These are phyloP conservation scores for Caradrina kadenii DNA, from an alignment of 2,888 invertebrate species.

Conservation along the genomic window DNA sequence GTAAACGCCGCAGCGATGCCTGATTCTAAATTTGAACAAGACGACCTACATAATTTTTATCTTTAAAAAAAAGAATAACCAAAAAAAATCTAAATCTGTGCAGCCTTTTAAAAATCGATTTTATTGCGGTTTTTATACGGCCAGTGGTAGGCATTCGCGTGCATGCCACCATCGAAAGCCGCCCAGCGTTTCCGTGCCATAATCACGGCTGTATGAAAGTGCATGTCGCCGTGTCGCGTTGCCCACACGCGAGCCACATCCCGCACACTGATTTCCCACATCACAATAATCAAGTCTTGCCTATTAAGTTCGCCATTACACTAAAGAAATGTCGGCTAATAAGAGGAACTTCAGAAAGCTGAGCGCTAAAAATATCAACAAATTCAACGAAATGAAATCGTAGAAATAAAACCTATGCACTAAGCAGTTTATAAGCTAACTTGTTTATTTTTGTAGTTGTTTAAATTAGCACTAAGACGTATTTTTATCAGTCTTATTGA, in stretches of 20 bases:
- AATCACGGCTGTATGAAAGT: constrained; percentile 73
- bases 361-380: constrained; percentile 47
- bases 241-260: constrained; percentile 64
- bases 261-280: constrained; percentile 69
- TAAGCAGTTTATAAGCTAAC: not conserved
- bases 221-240: constrained; percentile 60
- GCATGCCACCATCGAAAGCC: constrained; percentile 73
- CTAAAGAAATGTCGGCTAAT: constrained; percentile 70
- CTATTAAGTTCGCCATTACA: constrained; percentile 67
- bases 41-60: not conserved
- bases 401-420: constrained; percentile 23
- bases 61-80: not conserved
- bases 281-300: constrained; percentile 69
- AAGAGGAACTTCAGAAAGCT: constrained; percentile 65
- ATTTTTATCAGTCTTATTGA: constrained; percentile 17
- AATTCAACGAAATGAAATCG: constrained; percentile 51
- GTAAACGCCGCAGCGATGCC: not conserved
- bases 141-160: constrained; percentile 64
- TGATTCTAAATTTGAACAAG: constrained; percentile 7
- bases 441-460: not conserved
- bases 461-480: constrained; percentile 1
- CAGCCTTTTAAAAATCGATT: constrained; percentile 31
- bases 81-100: constrained; percentile 1
- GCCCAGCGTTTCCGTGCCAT: constrained; percentile 68
- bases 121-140: constrained; percentile 62